Conservation (phyloP, 2,113 vertebrate genomes). For the Leiothrix lutea region DNA sequence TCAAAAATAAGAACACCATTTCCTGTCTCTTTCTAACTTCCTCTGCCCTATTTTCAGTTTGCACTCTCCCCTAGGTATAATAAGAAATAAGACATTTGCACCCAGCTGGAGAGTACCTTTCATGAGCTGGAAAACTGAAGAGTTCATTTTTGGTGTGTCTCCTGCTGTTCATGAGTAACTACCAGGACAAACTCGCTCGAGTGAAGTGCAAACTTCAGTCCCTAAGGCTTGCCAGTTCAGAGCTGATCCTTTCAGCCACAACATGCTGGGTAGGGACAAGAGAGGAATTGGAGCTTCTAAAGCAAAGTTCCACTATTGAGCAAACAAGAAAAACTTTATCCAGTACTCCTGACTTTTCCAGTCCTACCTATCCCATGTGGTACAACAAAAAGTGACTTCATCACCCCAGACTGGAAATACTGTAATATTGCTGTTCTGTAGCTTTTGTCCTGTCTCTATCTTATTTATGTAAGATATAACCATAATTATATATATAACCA, state of each 20-base stretch:
- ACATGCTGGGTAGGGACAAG: neutral
- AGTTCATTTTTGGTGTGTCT: neutral
- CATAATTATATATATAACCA: too few species aligned
- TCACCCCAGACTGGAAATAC: neutral
- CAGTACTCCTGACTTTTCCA: neutral
- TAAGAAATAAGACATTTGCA: constrained; percentile 53
- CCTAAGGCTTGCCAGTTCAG: neutral
- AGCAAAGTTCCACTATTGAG: neutral
- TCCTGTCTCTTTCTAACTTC: neutral
- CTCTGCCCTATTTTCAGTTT: constrained; percentile 49
- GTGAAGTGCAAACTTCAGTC: constrained; percentile 41
- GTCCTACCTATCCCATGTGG: neutral
- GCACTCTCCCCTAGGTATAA: neutral
- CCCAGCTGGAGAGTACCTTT: constrained; percentile 48
- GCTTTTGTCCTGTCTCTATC: neutral
- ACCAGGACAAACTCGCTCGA: constrained; percentile 7
- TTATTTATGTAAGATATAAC: too few species aligned
- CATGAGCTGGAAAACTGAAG: constrained; percentile 34
- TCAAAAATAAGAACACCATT: neutral
- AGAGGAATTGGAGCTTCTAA: neutral
- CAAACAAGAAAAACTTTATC: neutral
- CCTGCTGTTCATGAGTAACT: constrained; percentile 55
- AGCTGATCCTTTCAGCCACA: neutral
- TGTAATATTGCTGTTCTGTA: neutral
- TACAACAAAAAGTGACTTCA: neutral